A percentile compares a stretch with the other conserved stretches of the same genome.
Conservation (phyloP, 2,113 vertebrate genomes). For the Nothocercus nigrocapillus region DNA sequence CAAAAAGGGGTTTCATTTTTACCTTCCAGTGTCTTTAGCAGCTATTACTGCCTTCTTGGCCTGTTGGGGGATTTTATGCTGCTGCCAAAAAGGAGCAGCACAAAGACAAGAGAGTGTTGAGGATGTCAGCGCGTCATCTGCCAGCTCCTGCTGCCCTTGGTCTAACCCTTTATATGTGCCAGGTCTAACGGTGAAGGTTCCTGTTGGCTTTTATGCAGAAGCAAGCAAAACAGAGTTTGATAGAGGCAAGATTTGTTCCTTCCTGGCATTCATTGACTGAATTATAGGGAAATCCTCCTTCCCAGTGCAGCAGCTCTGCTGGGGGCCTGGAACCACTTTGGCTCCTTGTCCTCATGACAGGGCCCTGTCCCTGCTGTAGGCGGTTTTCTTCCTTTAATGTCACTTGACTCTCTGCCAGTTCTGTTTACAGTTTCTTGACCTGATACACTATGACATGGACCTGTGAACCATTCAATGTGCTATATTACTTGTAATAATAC, state of each 20-base stretch:
- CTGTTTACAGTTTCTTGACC: background rate
- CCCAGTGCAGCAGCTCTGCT: background rate
- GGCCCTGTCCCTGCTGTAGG: background rate
- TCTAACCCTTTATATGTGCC: background rate
- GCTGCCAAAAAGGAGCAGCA: background rate
- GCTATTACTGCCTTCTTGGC: background rate
- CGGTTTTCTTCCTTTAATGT: background rate
- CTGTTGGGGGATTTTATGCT: background rate
- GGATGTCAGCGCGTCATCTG: fast-evolving
- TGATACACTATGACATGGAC: fast-evolving
- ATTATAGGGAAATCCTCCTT: fast-evolving
- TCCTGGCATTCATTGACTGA: background rate
- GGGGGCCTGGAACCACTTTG: background rate
- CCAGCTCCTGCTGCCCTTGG: fast-evolving
- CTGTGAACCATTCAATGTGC: fast-evolving
- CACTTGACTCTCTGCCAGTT: background rate
- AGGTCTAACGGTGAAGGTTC: background rate
- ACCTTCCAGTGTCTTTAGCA: background rate
- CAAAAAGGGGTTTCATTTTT: background rate
- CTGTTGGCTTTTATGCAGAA: background rate
- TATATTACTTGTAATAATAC: background rate
- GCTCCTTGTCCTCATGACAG: background rate
- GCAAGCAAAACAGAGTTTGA: background rate
- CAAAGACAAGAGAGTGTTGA: background rate
- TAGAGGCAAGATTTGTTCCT: background rate